Conservation (phyloP, 2,797 vertebrate genomes). For the Distichodus sexfasciatus region DNA sequence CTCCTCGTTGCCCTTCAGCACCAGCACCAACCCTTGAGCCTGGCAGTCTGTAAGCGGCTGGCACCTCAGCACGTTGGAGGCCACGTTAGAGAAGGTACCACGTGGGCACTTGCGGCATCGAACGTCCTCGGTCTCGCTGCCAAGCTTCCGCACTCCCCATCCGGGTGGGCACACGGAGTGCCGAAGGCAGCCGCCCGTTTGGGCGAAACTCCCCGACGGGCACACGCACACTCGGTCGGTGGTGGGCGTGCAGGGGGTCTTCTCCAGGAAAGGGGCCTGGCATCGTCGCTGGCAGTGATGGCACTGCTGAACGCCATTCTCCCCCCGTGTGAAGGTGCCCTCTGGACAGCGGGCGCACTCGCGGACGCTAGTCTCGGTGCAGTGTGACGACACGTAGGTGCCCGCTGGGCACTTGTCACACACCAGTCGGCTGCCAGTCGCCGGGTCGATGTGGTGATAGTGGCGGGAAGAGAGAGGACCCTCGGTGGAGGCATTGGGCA, state of each 20-base stretch:
- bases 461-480: constrained; percentile 73
- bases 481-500: constrained; percentile 67
- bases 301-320: constrained; percentile 89
- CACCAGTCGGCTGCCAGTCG: constrained; percentile 77
- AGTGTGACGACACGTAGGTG: constrained; percentile 87
- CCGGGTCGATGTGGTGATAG: constrained; percentile 80
- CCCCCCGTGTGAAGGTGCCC: constrained; percentile 86
- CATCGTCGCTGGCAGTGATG: constrained; percentile 83
- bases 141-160: constrained; percentile 84
- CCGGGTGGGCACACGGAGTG: constrained; percentile 83
- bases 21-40: constrained; percentile 76
- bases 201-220: constrained; percentile 76
- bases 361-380: constrained; percentile 77
- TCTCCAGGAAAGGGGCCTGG: constrained; percentile 77
- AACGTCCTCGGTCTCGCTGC: constrained; percentile 83
- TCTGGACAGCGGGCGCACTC: constrained; percentile 85
- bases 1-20: constrained; percentile 79
- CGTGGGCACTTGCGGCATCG: constrained; percentile 83
- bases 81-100: constrained; percentile 86
- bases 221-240: constrained; percentile 87
- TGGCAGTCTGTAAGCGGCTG: constrained; percentile 83
- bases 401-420: constrained; percentile 96
- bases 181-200: constrained; percentile 69
- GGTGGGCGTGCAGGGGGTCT: constrained; percentile 79
- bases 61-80: constrained; percentile 82